Evolutionary conservation across 2,113 vertebrate species (phyloP).

Genomic region (Burhinus bistriatus): DNA sequence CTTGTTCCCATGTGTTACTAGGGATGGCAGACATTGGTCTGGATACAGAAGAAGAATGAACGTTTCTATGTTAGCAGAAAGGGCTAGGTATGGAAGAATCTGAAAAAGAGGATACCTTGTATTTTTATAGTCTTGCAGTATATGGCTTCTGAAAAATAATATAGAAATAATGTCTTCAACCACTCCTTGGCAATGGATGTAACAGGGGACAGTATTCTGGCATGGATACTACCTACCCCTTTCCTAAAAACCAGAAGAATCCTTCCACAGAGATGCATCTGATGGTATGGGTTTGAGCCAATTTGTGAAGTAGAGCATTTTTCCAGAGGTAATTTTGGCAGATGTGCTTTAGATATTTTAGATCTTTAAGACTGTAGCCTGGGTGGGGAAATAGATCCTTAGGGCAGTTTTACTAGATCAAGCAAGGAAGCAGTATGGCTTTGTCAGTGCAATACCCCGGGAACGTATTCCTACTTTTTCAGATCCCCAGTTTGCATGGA

Average conservation of each 20-base stretch:
- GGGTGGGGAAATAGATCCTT: background rate
- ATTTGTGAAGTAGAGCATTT: background rate
- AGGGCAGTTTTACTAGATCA: background rate
- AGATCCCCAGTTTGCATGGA: background rate
- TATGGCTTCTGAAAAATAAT: background rate
- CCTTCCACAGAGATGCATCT: background rate
- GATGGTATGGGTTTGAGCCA: background rate
- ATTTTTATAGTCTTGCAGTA: background rate
- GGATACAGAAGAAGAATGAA: background rate
- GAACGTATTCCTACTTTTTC: rapidly evolving
- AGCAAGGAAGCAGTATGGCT: background rate
- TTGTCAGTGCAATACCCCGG: background rate
- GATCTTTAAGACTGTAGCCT: background rate
- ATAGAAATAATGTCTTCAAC: background rate
- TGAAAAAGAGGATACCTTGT: background rate
- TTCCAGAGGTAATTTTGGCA: background rate
- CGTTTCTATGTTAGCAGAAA: background rate
- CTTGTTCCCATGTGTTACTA: background rate
- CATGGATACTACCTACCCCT: background rate
- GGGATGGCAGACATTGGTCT: background rate
- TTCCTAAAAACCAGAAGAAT: background rate
- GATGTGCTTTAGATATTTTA: background rate
- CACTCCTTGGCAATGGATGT: background rate
- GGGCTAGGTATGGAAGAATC: background rate
- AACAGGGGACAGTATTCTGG: background rate